These are phyloP conservation scores for Trichogramma dendrolimi DNA, from an alignment of 2,888 invertebrate species.

Conservation along the genomic window DNA sequence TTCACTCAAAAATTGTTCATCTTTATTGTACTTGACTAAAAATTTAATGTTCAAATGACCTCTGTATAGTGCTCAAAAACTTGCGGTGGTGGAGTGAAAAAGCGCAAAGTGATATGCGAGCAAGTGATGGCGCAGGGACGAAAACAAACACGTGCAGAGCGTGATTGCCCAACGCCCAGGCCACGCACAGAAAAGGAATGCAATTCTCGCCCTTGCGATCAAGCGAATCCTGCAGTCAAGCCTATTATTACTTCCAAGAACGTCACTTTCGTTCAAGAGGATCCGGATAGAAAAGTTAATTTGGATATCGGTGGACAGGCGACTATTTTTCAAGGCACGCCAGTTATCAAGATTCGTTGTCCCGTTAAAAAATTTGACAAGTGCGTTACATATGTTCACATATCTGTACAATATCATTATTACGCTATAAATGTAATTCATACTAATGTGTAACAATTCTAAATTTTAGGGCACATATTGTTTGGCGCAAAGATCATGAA, in stretches of 20 bases:
- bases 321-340: constrained; percentile 81
- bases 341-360: constrained; percentile 86
- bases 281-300: constrained; percentile 72
- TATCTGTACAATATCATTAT: not conserved
- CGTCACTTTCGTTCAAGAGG: constrained; percentile 75
- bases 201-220: constrained; percentile 72
- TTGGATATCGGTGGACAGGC: constrained; percentile 88
- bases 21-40: not conserved
- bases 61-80: constrained; percentile 72
- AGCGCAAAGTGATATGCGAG: constrained; percentile 76
- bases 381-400: constrained; percentile 36
- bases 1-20: not conserved
- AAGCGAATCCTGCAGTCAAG: constrained; percentile 65
- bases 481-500: constrained; percentile 85
- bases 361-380: constrained; percentile 74
- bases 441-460: constrained; percentile 2
- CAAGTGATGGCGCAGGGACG: constrained; percentile 92
- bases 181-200: constrained; percentile 79
- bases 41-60: constrained; percentile 4
- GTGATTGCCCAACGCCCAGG: constrained; percentile 70
- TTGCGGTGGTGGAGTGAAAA: constrained; percentile 90
- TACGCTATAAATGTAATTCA: not conserved
- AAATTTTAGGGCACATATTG: constrained; percentile 66
- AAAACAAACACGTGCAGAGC: constrained; percentile 72
- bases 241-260: constrained; percentile 76